These are phyloP conservation scores for Ceyx erithaca DNA, from an alignment of 2,797 vertebrate species.

Conservation along the genomic window DNA sequence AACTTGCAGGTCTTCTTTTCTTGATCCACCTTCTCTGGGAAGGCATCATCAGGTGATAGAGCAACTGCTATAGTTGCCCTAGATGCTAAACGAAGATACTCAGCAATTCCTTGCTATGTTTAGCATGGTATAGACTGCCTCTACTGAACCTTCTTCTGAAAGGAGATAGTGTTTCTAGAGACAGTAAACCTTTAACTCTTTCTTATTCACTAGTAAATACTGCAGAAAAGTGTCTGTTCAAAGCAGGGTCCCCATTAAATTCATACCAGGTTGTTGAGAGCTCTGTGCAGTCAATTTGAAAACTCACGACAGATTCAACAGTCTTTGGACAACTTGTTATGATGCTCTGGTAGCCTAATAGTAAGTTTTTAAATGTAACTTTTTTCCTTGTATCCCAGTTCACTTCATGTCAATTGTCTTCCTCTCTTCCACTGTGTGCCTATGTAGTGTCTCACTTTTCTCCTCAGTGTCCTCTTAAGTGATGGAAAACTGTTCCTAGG, in stretches of 20 bases:
- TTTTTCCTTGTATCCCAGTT: not conserved
- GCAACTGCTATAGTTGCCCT: not conserved
- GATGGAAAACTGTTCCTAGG: not conserved
- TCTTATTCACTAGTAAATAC: not conserved
- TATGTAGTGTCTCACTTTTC: not conserved
- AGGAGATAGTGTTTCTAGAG: not conserved
- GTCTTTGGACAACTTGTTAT: not conserved
- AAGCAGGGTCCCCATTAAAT: not conserved
- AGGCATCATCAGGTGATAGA: not conserved
- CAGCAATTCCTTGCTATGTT: not conserved
- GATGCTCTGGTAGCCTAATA: not conserved
- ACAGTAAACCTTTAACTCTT: not conserved
- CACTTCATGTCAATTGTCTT: not conserved
- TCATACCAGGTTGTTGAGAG: not conserved
- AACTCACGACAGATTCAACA: not conserved
- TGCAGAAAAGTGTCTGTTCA: not conserved
- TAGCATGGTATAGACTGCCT: not conserved
- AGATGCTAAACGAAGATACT: not conserved
- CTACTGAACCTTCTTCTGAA: slow-evolving; percentile 32
- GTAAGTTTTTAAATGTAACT: not conserved
- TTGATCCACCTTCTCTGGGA: not conserved
- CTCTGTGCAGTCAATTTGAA: not conserved
- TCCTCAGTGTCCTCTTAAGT: not conserved
- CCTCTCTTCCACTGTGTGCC: not conserved
- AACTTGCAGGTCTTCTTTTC: not conserved